These are phyloP conservation scores for Campoplex capitator DNA, from an alignment of 2,888 invertebrate species.

Conservation along the genomic window DNA sequence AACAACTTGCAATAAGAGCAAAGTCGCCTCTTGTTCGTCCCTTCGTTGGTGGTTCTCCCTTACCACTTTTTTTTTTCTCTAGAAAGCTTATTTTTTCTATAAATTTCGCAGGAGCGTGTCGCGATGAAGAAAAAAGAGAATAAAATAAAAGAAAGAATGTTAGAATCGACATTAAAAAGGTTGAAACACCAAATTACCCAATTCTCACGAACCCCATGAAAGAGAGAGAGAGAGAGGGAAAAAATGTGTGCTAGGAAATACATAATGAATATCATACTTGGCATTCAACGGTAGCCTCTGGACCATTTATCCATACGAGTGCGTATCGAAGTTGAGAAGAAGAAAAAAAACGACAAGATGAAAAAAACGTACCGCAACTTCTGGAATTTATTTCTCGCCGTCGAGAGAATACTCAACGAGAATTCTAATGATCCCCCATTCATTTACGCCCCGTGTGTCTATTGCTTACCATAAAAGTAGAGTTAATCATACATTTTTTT, in stretches of 20 bases:
- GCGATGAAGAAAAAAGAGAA: slow-evolving; percentile 26
- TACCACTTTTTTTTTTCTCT: slow-evolving; percentile 30
- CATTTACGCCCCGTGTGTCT: slow-evolving; percentile 31
- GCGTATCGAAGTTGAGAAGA: slow-evolving; percentile 23
- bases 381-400: slow-evolving; percentile 62
- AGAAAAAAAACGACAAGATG: slow-evolving; percentile 15
- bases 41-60: slow-evolving; percentile 65
- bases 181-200: slow-evolving; percentile 48
- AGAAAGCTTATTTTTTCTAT: slow-evolving; percentile 17
- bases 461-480: slow-evolving; percentile 64
- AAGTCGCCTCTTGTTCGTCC: slow-evolving; percentile 47
- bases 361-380: slow-evolving; percentile 41
- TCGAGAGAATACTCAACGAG: slow-evolving; percentile 31
- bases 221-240: background rate
- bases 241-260: slow-evolving; percentile 52
- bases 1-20: slow-evolving; percentile 60
- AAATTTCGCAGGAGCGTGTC: background rate
- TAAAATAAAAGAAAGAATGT: slow-evolving; percentile 15
- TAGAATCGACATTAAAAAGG: slow-evolving; percentile 13
- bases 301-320: slow-evolving; percentile 14
- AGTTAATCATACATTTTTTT: slow-evolving; percentile 64
- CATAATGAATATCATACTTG: slow-evolving; percentile 66
- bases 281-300: slow-evolving; percentile 53
- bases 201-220: slow-evolving; percentile 31
- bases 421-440: slow-evolving; percentile 63